These are phyloP conservation scores for Alosa alosa DNA, from an alignment of 2,113 vertebrate species.

Conservation along the genomic window DNA sequence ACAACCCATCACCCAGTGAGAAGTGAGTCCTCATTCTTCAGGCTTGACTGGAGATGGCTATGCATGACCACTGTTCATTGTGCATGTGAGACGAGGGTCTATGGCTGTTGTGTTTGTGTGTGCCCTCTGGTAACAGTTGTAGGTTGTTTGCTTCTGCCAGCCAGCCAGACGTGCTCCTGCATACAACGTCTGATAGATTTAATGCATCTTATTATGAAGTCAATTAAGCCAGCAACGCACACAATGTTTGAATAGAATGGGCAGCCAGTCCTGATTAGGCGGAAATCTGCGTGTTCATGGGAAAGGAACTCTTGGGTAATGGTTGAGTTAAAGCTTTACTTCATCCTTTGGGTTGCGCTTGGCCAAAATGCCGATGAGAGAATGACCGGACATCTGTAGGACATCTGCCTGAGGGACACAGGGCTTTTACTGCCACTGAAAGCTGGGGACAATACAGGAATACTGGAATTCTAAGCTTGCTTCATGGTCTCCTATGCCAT, in stretches of 20 bases:
- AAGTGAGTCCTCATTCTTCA: constrained; percentile 59
- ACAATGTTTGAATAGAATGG: background rate
- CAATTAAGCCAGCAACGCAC: background rate
- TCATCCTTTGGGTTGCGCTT: background rate
- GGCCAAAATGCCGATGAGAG: constrained; percentile 52
- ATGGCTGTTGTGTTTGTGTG: constrained; percentile 1
- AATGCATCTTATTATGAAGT: background rate
- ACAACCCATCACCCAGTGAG: constrained; percentile 45
- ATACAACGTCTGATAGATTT: background rate
- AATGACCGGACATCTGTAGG: constrained; percentile 58
- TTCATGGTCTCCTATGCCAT: constrained; percentile 56
- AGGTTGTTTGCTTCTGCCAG: background rate
- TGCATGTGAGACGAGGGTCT: background rate
- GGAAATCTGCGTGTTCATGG: background rate
- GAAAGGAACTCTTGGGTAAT: constrained; percentile 6
- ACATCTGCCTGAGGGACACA: constrained; percentile 62
- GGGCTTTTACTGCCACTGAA: constrained; percentile 63
- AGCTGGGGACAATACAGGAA: constrained; percentile 63
- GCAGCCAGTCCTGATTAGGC: background rate
- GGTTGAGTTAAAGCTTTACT: background rate
- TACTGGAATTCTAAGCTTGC: constrained; percentile 61
- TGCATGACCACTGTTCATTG: constrained; percentile 4
- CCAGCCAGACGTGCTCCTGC: background rate
- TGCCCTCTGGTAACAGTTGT: background rate
- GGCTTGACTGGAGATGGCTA: background rate